Conservation (phyloP, 1,140 invertebrate genomes). For the Drosophila ananassae region DNA sequence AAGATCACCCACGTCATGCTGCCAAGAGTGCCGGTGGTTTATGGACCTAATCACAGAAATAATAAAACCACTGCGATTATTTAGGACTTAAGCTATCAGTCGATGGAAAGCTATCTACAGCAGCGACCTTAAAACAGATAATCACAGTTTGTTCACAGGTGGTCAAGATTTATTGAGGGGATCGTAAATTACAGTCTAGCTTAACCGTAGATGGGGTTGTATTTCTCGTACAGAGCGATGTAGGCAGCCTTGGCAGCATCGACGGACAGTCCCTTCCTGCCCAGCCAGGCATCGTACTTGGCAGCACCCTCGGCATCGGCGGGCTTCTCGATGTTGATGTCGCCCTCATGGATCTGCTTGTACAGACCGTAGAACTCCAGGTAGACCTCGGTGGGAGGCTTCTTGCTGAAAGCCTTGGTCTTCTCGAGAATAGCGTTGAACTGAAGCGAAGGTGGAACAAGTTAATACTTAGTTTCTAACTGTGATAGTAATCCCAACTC, state of each 20-base stretch:
- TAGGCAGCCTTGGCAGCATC: slow-evolving; percentile 94
- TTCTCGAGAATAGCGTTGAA: slow-evolving; percentile 91
- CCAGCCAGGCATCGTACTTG: slow-evolving; percentile 97
- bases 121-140: slow-evolving; percentile 1
- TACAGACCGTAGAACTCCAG: slow-evolving; percentile 94
- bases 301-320: slow-evolving; percentile 96
- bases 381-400: slow-evolving; percentile 92
- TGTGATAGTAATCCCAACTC: slow-evolving; percentile 30
- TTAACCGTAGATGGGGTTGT: slow-evolving; percentile 84
- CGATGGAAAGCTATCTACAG: not conserved
- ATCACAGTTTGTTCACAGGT: slow-evolving; percentile 28
- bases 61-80: slow-evolving; percentile 3
- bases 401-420: slow-evolving; percentile 91
- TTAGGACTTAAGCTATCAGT: not conserved
- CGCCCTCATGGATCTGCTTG: slow-evolving; percentile 94
- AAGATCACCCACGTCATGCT: slow-evolving; percentile 7
- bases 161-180: slow-evolving; percentile 46
- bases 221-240: slow-evolving; percentile 89
- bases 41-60: not conserved
- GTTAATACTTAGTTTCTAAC: not conserved
- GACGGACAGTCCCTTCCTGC: slow-evolving; percentile 91
- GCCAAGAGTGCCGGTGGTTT: not conserved
- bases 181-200: slow-evolving; percentile 3
- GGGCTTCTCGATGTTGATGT: slow-evolving; percentile 89
- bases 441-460: slow-evolving; percentile 61